These are phyloP conservation scores for Pollimyrus isidori DNA, from an alignment of 2,113 vertebrate genomes.

Conservation along the genomic window DNA sequence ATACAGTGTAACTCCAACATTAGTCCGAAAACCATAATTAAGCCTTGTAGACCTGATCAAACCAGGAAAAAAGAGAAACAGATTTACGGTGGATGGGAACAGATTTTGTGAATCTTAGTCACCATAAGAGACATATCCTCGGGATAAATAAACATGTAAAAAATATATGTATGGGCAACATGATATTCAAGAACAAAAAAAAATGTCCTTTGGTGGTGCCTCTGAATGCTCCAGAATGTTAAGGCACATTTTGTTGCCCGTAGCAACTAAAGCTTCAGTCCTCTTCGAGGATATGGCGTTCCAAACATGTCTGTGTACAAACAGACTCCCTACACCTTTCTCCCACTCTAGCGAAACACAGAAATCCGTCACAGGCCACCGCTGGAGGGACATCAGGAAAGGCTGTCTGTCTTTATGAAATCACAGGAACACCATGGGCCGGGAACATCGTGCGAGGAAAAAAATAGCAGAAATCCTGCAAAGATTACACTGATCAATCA, in stretches of 20 bases:
- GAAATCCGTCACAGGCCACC: not conserved
- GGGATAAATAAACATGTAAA: not conserved
- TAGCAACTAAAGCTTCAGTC: not conserved
- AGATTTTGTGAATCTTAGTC: not conserved
- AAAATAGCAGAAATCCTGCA: slow-evolving; percentile 7
- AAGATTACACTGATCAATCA: slow-evolving; percentile 30
- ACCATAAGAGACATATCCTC: not conserved
- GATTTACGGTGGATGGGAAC: not conserved
- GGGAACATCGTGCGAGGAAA: not conserved
- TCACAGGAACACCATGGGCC: slow-evolving; percentile 6
- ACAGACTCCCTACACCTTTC: not conserved
- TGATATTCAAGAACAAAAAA: not conserved
- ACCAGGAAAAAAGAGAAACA: not conserved
- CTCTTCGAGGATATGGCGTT: not conserved
- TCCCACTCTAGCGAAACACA: not conserved
- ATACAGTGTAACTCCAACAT: not conserved
- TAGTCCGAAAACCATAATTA: not conserved
- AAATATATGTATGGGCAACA: not conserved
- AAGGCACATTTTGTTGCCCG: not conserved
- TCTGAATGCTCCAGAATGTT: slow-evolving; percentile 6
- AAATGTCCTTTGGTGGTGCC: not conserved
- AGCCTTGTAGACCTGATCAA: not conserved
- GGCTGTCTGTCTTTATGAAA: not conserved
- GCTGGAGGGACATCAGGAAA: not conserved
- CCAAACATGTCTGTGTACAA: not conserved